phyloP scores from a whole-genome alignment of 2,113 vertebrate species.

The Caranx ignobilis region DNA sequence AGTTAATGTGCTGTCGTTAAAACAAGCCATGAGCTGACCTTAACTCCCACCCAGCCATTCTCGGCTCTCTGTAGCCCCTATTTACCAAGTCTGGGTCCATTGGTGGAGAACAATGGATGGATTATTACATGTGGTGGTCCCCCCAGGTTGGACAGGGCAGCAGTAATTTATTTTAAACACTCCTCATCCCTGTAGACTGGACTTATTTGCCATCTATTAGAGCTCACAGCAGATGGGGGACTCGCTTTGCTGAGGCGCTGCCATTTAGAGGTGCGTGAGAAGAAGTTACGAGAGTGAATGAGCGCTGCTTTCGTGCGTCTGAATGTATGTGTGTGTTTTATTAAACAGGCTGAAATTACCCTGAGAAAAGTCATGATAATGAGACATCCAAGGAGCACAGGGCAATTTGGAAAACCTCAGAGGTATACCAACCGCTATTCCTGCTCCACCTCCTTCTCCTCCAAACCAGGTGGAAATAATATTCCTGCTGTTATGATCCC shows the following conservation, averaged over 20 bases:
- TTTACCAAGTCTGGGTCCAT: slow-evolving; percentile 75
- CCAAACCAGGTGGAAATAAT: slow-evolving; percentile 71
- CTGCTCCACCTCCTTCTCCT: slow-evolving; percentile 37
- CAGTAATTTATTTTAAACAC: slow-evolving; percentile 78
- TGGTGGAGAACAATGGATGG: slow-evolving; percentile 80
- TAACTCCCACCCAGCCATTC: slow-evolving; percentile 67
- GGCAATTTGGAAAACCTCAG: slow-evolving; percentile 67
- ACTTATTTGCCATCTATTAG: slow-evolving; percentile 62
- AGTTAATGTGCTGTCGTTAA: slow-evolving; percentile 90
- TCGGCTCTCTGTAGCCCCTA: slow-evolving; percentile 55
- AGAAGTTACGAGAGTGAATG: slow-evolving; percentile 65
- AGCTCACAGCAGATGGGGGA: slow-evolving; percentile 51
- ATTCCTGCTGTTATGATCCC: slow-evolving; percentile 43
- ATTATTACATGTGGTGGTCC: slow-evolving; percentile 72
- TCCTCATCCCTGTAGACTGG: slow-evolving; percentile 59
- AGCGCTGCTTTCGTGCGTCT: slow-evolving; percentile 50
- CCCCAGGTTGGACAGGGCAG: slow-evolving; percentile 70
- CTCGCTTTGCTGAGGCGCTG: slow-evolving; percentile 50
- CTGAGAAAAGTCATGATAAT: slow-evolving; percentile 72
- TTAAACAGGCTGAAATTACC: slow-evolving; percentile 72
- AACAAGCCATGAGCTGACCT: slow-evolving; percentile 81
- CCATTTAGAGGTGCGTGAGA: slow-evolving; percentile 73
- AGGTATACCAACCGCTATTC: slow-evolving; percentile 50
- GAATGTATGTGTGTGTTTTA: slow-evolving; percentile 62
- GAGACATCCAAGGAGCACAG: slow-evolving; percentile 62